Evolutionary conservation across 2,113 vertebrate species (phyloP).

Genomic region (Hassar affinis): DNA sequence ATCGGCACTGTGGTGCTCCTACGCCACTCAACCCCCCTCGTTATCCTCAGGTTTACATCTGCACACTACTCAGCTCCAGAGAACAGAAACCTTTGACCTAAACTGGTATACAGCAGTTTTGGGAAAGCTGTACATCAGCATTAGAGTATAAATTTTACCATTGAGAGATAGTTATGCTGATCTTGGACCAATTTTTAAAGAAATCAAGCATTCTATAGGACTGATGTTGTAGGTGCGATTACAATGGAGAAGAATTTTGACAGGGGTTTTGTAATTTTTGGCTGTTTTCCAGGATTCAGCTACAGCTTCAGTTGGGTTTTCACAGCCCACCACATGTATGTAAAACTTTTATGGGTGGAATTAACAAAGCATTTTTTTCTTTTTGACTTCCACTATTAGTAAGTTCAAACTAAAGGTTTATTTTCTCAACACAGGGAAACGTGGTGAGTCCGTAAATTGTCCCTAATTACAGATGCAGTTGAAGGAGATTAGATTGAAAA

Average conservation of each 20-base stretch:
- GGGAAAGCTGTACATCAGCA: not conserved
- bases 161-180: not conserved
- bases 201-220: not conserved
- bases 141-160: not conserved
- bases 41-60: constrained; percentile 12
- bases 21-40: constrained; percentile 40
- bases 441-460: not conserved
- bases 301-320: not conserved
- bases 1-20: constrained; percentile 53
- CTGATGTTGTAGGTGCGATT: not conserved
- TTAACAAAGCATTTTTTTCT: not conserved
- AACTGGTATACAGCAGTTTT: not conserved
- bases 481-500: not conserved
- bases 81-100: not conserved
- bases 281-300: not conserved
- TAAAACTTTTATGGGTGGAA: not conserved
- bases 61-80: not conserved
- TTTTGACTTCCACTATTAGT: not conserved
- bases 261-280: not conserved
- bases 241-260: not conserved
- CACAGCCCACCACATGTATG: not conserved
- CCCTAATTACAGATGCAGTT: not conserved
- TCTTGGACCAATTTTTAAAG: not conserved
- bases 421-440: not conserved
- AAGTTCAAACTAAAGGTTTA: not conserved